These are phyloP conservation scores for Drosophila rubida DNA, from an alignment of 2,888 invertebrate genomes.

Conservation along the genomic window DNA sequence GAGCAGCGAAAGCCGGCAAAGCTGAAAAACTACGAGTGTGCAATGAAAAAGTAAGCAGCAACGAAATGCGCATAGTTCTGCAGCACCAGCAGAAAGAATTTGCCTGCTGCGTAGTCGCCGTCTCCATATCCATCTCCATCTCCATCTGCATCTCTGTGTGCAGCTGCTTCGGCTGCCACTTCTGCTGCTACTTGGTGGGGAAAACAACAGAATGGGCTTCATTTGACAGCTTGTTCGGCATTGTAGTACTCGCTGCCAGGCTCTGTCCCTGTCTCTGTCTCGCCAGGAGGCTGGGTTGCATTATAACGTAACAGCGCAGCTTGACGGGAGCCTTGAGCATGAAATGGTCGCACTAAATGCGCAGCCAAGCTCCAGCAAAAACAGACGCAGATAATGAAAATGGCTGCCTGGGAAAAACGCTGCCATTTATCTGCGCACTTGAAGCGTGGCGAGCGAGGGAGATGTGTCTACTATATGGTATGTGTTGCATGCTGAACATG, in stretches of 20 bases:
- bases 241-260: slow-evolving; percentile 55
- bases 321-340: slow-evolving; percentile 51
- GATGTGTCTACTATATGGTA: slow-evolving; percentile 4
- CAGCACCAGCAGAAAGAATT: slow-evolving; percentile 49
- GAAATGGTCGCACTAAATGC: slow-evolving; percentile 66
- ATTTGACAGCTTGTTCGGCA: slow-evolving; percentile 77
- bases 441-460: slow-evolving; percentile 24
- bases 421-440: slow-evolving; percentile 65
- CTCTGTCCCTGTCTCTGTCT: not conserved
- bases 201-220: slow-evolving; percentile 72
- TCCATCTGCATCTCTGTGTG: not conserved
- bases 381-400: slow-evolving; percentile 65
- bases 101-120: not conserved
- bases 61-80: slow-evolving; percentile 72
- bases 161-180: not conserved
- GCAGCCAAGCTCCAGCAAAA: slow-evolving; percentile 43
- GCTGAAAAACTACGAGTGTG: slow-evolving; percentile 33
- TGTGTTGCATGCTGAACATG: slow-evolving; percentile 22
- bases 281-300: slow-evolving; percentile 31
- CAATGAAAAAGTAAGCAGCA: slow-evolving; percentile 61
- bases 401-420: slow-evolving; percentile 36
- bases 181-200: slow-evolving; percentile 21
- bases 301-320: slow-evolving; percentile 27
- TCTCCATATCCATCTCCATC: not conserved
- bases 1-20: slow-evolving; percentile 45